These are phyloP conservation scores for Puffinus mauretanicus DNA, from an alignment of 2,113 vertebrate species.

Conservation along the genomic window DNA sequence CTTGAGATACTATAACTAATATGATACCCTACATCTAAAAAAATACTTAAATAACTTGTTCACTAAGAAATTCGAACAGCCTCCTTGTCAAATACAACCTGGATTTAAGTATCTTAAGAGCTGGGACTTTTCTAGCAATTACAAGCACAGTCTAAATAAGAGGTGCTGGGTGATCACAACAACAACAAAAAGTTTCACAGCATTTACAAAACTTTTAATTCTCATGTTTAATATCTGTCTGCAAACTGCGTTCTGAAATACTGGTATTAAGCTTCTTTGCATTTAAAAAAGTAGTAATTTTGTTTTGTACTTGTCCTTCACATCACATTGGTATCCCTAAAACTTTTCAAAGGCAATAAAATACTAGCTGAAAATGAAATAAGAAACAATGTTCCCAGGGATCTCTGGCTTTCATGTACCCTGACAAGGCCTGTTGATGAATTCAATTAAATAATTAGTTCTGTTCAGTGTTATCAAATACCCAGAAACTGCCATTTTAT, in stretches of 20 bases:
- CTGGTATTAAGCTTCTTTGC: background rate
- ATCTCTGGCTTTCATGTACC: constrained; percentile 77
- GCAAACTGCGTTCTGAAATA: background rate
- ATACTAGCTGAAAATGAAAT: constrained; percentile 80
- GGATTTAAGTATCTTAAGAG: background rate
- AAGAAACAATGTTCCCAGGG: constrained; percentile 76
- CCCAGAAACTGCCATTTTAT: background rate
- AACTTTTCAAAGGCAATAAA: constrained; percentile 74
- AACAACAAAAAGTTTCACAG: background rate
- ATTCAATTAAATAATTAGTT: background rate
- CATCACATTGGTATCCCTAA: background rate
- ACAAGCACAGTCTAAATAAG: background rate
- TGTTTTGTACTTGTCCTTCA: background rate
- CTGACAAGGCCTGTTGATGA: constrained; percentile 62
- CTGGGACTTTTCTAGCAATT: background rate
- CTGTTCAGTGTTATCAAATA: background rate
- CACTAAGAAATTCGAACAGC: background rate
- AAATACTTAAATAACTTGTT: background rate
- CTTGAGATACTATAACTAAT: background rate
- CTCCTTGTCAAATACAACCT: background rate
- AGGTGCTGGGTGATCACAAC: background rate
- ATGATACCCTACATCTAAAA: background rate
- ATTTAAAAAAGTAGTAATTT: background rate
- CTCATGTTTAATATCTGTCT: background rate
- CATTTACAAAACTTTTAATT: background rate